A percentile compares a stretch with the other conserved stretches of the same genome.
phyloP scores from a whole-genome alignment of 1,140 invertebrate genomes.

The Drosophila kohkoa region DNA sequence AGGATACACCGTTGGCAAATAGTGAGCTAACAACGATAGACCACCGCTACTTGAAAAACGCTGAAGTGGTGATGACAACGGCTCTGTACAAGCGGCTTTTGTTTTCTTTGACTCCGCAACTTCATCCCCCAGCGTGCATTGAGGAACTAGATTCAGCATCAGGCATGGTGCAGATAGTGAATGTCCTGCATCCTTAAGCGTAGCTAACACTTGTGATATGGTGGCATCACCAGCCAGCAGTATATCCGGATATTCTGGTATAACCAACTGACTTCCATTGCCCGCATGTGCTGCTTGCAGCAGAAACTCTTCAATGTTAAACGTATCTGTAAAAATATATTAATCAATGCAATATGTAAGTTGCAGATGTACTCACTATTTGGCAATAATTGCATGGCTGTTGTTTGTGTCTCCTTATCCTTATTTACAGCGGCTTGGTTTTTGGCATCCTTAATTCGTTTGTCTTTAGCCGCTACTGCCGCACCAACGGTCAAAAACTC shows the following conservation, averaged over 20 bases:
- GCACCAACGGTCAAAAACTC: conserved; percentile 90
- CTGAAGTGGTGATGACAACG: conserved; percentile 87
- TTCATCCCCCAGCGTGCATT: conserved; percentile 45
- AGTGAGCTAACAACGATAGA: conserved; percentile 93
- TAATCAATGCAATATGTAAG: not conserved
- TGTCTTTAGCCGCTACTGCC: conserved; percentile 93
- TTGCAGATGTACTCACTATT: conserved; percentile 55
- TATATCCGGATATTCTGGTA: conserved; percentile 85
- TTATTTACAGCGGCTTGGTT: conserved; percentile 85
- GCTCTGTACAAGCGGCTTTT: conserved; percentile 74
- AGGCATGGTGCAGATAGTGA: conserved; percentile 87
- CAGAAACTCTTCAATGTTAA: conserved; percentile 76
- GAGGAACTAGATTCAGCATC: conserved; percentile 80
- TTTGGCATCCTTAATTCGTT: conserved; percentile 91
- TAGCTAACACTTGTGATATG: conserved; percentile 87
- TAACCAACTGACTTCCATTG: conserved; percentile 70
- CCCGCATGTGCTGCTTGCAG: conserved; percentile 58
- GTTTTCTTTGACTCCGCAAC: conserved; percentile 46
- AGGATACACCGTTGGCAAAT: conserved; percentile 94
- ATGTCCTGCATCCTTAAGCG: conserved; percentile 86
- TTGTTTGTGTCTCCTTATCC: conserved; percentile 73
- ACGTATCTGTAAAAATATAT: conserved; percentile 48
- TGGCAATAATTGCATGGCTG: conserved; percentile 47
- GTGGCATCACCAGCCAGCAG: conserved; percentile 87
- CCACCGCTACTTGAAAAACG: conserved; percentile 94